A percentile compares a stretch with the other conserved stretches of the same genome.
Conservation (phyloP, 1,140 invertebrate genomes). For the Zaprionus tsacasi region DNA sequence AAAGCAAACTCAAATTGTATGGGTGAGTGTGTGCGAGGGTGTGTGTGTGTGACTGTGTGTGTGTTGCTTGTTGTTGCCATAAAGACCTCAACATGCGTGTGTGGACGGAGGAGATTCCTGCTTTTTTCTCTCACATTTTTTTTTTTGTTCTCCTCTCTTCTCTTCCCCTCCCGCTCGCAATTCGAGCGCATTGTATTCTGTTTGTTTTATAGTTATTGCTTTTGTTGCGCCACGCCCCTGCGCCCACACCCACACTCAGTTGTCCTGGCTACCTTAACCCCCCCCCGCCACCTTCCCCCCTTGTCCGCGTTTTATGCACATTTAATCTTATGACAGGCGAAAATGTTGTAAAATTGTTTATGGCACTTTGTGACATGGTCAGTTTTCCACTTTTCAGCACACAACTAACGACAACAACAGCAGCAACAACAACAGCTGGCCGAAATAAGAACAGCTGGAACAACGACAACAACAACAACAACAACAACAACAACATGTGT, state of each 20-base stretch:
- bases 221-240: conserved; percentile 64
- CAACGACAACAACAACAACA: neutral
- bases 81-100: conserved; percentile 26
- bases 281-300: neutral
- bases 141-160: conserved; percentile 24
- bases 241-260: conserved; percentile 21
- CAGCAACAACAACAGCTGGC: conserved; percentile 12
- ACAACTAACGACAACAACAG: conserved; percentile 19
- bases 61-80: conserved; percentile 29
- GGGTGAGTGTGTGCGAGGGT: conserved; percentile 27
- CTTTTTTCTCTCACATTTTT: conserved; percentile 13
- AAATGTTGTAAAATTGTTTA: conserved; percentile 83
- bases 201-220: conserved; percentile 82
- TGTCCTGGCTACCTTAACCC: neutral
- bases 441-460: neutral
- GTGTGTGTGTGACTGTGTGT: conserved; percentile 11
- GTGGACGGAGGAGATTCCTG: conserved; percentile 3
- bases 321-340: conserved; percentile 79
- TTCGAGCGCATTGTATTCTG: conserved; percentile 76
- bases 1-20: conserved; percentile 45
- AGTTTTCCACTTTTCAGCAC: conserved; percentile 60
- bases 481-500: neutral
- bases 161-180: conserved; percentile 31
- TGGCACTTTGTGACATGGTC: conserved; percentile 77
- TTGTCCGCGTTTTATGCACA: conserved; percentile 66